phyloP scores from a whole-genome alignment of 2,113 vertebrate species.

The Leucosticte australis region DNA sequence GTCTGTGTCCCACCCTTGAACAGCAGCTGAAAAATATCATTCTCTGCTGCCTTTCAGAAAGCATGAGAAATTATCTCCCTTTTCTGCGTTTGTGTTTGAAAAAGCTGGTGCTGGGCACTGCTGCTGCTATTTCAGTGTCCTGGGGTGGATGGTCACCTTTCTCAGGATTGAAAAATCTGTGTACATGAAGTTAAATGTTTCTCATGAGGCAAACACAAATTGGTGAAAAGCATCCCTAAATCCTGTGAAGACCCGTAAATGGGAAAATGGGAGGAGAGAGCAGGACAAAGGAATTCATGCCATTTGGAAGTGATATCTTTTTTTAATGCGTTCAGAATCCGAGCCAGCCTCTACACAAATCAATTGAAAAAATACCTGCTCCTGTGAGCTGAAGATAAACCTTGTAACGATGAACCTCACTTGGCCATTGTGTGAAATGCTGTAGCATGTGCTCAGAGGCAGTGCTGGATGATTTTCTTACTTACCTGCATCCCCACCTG shows the following conservation, averaged over 20 bases:
- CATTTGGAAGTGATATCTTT: not conserved
- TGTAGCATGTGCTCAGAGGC: not conserved
- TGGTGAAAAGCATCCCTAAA: not conserved
- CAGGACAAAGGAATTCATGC: not conserved
- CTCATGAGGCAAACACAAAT: not conserved
- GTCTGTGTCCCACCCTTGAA: not conserved
- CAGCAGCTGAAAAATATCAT: not conserved
- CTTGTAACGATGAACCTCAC: not conserved
- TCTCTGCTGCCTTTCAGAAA: not conserved
- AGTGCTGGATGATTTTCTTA: rapidly evolving
- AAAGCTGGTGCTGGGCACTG: not conserved
- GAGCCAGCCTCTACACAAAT: not conserved
- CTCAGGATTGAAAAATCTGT: not conserved
- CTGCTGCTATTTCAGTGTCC: not conserved
- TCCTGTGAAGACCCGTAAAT: not conserved
- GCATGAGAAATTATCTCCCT: not conserved
- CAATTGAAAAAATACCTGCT: not conserved
- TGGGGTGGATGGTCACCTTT: not conserved
- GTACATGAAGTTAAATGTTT: not conserved
- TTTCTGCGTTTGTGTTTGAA: not conserved
- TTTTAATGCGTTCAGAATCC: not conserved
- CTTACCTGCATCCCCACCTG: not conserved
- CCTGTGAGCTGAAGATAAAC: not conserved
- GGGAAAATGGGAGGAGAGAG: not conserved
- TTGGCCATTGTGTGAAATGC: not conserved